Conservation (phyloP, 2,888 invertebrate species). For the Neoascia interrupta region DNA sequence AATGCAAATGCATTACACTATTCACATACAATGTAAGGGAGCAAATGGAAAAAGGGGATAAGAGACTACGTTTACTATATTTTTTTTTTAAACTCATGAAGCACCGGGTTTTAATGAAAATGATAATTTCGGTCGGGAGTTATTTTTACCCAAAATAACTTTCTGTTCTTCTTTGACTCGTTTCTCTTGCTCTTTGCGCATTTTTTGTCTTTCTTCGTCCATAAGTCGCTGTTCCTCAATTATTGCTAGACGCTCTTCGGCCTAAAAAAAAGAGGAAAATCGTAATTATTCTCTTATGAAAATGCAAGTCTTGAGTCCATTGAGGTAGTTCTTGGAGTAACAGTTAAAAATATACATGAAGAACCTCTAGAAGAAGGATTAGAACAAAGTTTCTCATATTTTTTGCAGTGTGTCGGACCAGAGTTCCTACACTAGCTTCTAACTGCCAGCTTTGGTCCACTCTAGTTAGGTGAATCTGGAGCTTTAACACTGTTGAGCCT, state of each 20-base stretch:
- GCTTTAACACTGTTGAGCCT: not conserved
- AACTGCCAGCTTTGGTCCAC: too few relatives aligned
- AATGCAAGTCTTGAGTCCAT: too few relatives aligned
- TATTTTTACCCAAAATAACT: slow-evolving; percentile 97
- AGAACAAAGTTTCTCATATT: too few relatives aligned
- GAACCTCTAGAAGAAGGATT: too few relatives aligned
- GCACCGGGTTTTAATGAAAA: slow-evolving; percentile 91
- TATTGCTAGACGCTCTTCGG: slow-evolving; percentile 97
- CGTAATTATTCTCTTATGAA: not conserved
- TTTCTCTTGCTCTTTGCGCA: slow-evolving; percentile 96
- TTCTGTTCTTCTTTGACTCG: slow-evolving; percentile 97
- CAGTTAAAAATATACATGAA: too few relatives aligned
- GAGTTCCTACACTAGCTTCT: too few relatives aligned
- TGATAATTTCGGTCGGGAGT: slow-evolving; percentile 96
- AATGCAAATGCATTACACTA: not conserved
- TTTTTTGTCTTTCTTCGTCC: slow-evolving; percentile 95
- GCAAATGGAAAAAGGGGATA: slow-evolving; percentile 15
- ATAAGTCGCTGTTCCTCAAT: slow-evolving; percentile 97
- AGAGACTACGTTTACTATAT: slow-evolving; percentile 9
- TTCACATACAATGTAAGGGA: slow-evolving; percentile 22
- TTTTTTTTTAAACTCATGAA: slow-evolving; percentile 81
- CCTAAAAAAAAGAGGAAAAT: slow-evolving; percentile 82
- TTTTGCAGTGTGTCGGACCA: too few relatives aligned
- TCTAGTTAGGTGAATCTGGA: too few relatives aligned
- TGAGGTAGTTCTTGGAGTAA: too few relatives aligned